Evolutionary conservation across 2,888 invertebrate genomes (phyloP), one percentile per base, ranked within the genome.

Genomic region (Trissoscelio sp.): DNA sequence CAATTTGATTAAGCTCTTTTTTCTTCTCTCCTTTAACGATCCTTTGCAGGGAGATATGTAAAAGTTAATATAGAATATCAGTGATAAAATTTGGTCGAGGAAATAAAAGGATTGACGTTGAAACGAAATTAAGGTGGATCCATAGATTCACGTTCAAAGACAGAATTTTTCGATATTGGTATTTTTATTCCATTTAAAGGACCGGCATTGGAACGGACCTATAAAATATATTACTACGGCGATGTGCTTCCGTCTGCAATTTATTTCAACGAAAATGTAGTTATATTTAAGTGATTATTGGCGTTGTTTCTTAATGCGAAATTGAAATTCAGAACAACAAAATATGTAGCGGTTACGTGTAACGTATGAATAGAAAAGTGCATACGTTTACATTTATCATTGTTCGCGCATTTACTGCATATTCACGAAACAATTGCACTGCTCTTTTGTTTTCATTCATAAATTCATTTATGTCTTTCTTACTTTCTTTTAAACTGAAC

Each of bases 161-260:
- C 20, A 37, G 58, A 12, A 60, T 72, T 72, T 60, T 60, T 51
- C 60, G 42, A 28, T 72, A 62, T 62, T 53, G 20, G 44, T 55
- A 73, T n/a, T 55, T 73, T 73, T 55, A 73, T 53, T 53, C 51
- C 42, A 55, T 53, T 62, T 53, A 72, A 53, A 62, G 39, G 24
- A 72, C 14, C 14, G 16, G 6, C 34, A 12, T 11, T 72, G 51
- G 34, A 72, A 60, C 51, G 34, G 24, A 51, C 22, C 22, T 34
- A 70, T 39, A 51, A 72, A 72, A 72, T 58, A 58, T 58, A 58
- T 58, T 48, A 48, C 70, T 48, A 39, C 22, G 69, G 2, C 18
- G 46, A 57, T 57, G 18, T 16, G 70, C 60, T 62, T 5, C 14
- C 42, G 62, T 39, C n/a, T 62, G 62, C 72, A 51, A 72, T 53